These are phyloP conservation scores for Ceyx margarethae DNA, from an alignment of 2,113 vertebrate genomes.

Conservation along the genomic window DNA sequence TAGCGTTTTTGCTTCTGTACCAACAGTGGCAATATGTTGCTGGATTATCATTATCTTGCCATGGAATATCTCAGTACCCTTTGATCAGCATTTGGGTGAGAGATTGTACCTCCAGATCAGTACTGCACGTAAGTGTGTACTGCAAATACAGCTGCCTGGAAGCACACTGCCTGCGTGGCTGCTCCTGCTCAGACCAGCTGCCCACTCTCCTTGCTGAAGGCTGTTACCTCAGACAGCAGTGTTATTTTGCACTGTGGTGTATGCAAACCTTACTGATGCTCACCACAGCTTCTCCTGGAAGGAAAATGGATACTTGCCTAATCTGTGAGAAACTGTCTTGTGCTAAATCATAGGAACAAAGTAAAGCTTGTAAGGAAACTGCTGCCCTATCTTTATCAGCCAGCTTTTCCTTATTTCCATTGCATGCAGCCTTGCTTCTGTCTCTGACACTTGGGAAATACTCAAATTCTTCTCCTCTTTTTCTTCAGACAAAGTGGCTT, in stretches of 20 bases:
- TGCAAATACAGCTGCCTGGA: conserved; percentile 35
- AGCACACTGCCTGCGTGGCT: not conserved
- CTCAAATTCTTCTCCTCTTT: not conserved
- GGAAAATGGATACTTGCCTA: not conserved
- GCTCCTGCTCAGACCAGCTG: not conserved
- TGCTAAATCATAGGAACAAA: conserved; percentile 22
- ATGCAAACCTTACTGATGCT: not conserved
- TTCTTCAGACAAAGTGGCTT: not conserved
- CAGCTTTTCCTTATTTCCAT: conserved; percentile 26
- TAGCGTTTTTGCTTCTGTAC: not conserved
- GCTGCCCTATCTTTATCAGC: not conserved
- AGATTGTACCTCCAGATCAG: not conserved
- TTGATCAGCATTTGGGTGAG: conserved; percentile 12
- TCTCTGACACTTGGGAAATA: not conserved
- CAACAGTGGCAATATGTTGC: not conserved
- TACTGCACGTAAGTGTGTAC: not conserved
- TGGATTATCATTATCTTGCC: not conserved
- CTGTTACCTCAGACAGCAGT: not conserved
- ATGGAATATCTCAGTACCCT: conserved; percentile 3
- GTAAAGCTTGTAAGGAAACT: not conserved
- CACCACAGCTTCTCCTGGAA: not conserved
- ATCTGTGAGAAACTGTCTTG: not conserved
- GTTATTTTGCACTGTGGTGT: not conserved
- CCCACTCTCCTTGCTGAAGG: not conserved
- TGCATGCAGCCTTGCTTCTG: not conserved